Evolutionary conservation across 2,113 vertebrate species (phyloP).

Genomic region (Abramis brama): DNA sequence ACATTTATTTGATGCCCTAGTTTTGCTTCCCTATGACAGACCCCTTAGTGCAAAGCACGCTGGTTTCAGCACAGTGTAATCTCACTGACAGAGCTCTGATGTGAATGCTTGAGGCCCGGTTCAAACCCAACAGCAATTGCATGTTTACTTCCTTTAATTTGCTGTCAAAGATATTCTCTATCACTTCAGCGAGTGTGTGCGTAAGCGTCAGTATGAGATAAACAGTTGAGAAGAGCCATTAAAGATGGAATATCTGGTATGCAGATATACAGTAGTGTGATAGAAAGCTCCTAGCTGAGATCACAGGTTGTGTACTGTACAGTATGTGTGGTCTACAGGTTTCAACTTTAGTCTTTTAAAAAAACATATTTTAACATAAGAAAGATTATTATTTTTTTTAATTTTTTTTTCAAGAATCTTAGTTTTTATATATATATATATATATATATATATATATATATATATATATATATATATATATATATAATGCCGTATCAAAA

Average conservation of each 20-base stretch:
- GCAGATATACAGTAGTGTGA: background rate
- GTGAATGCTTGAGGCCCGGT: background rate
- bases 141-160: slow-evolving; percentile 35
- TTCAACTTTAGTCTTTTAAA: background rate
- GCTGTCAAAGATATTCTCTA: slow-evolving; percentile 27
- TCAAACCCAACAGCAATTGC: slow-evolving; percentile 35
- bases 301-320: background rate
- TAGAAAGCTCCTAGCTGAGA: background rate
- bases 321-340: background rate
- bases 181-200: slow-evolving; percentile 20
- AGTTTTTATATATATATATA: too few species aligned
- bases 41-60: background rate
- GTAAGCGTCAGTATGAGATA: slow-evolving; percentile 8
- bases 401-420: background rate
- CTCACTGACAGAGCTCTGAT: slow-evolving; percentile 33
- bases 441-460: too few species aligned
- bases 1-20: slow-evolving; percentile 30
- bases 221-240: slow-evolving; percentile 27
- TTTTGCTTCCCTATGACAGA: background rate
- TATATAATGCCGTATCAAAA: background rate
- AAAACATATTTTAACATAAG: background rate
- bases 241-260: slow-evolving; percentile 24
- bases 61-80: background rate
- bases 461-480: too few species aligned
- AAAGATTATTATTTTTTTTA: background rate